Percentiles rank a stretch among this genome's conserved stretches.
phyloP scores from a whole-genome alignment of 2,888 invertebrate genomes.

The Acrocera orbiculus region DNA sequence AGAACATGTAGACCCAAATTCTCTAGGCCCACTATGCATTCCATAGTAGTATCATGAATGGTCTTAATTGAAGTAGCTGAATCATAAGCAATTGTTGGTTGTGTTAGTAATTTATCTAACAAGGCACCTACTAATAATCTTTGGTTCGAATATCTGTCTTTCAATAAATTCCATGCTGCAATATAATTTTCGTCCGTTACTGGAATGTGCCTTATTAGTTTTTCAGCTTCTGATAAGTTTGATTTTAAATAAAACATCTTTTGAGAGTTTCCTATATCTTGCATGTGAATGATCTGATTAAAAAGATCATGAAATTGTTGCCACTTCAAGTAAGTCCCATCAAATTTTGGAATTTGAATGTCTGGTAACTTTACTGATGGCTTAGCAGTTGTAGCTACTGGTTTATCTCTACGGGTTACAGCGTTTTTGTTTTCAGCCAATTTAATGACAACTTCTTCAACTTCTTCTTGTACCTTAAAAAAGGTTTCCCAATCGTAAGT shows the following conservation, averaged over 20 bases:
- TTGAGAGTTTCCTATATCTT: background rate
- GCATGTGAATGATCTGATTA: background rate
- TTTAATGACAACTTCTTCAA: background rate
- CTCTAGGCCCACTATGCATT: background rate
- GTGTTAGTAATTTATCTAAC: background rate
- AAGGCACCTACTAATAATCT: background rate
- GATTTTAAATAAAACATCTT: constrained; percentile 1
- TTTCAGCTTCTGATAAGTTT: background rate
- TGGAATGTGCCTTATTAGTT: background rate
- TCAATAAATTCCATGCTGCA: background rate
- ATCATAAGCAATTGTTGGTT: background rate
- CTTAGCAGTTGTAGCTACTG: background rate
- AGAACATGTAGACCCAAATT: background rate
- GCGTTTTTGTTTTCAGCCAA: background rate
- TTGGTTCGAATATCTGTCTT: background rate
- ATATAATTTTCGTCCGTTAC: constrained; percentile 1
- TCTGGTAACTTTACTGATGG: background rate
- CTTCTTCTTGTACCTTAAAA: background rate
- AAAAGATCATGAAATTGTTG: constrained; percentile 1
- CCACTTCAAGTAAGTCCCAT: constrained; percentile 1
- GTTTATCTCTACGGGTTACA: background rate
- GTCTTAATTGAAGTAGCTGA: background rate
- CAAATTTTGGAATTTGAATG: constrained; percentile 1
- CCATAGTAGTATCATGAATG: background rate
- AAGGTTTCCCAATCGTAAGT: no score